These are phyloP conservation scores for Larimichthys crocea DNA, from an alignment of 2,113 vertebrate genomes.

Conservation along the genomic window DNA sequence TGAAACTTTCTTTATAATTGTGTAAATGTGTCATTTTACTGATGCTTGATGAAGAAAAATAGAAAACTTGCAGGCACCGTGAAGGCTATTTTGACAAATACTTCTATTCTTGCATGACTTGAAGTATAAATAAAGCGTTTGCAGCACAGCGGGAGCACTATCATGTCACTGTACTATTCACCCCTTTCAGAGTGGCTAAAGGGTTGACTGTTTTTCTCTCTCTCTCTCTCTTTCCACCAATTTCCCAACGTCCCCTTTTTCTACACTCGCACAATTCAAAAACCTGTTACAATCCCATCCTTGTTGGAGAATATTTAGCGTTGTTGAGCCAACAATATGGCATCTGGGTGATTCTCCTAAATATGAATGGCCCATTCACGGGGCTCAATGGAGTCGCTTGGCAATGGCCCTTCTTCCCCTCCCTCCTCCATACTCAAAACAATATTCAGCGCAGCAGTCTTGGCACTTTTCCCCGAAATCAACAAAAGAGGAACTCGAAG, in stretches of 20 bases:
- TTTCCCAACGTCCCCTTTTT: constrained; percentile 54
- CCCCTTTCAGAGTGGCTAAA: constrained; percentile 25
- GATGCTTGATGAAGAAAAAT: neutral
- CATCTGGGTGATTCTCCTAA: constrained; percentile 82
- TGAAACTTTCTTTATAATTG: neutral
- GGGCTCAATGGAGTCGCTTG: constrained; percentile 79
- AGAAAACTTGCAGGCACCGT: too few species aligned
- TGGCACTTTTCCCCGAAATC: constrained; percentile 80
- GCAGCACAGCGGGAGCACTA: neutral
- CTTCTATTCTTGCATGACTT: neutral
- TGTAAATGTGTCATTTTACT: neutral
- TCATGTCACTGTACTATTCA: constrained; percentile 18
- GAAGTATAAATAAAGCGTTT: neutral
- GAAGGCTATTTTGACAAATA: neutral
- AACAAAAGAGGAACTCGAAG: constrained; percentile 81
- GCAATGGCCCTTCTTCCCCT: constrained; percentile 71
- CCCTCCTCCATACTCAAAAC: constrained; percentile 75
- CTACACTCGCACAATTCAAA: constrained; percentile 62
- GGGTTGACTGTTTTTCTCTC: constrained; percentile 10
- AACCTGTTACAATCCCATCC: constrained; percentile 76
- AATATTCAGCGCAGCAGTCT: constrained; percentile 80
- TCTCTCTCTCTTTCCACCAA: neutral
- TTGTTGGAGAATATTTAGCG: constrained; percentile 81
- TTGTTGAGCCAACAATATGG: constrained; percentile 84
- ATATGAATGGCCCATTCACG: constrained; percentile 85